Percentiles rank a stretch among this genome's conserved stretches.
These are phyloP conservation scores for Propithecus deckenii DNA, from an alignment of 2,797 vertebrate species.

Conservation along the genomic window DNA sequence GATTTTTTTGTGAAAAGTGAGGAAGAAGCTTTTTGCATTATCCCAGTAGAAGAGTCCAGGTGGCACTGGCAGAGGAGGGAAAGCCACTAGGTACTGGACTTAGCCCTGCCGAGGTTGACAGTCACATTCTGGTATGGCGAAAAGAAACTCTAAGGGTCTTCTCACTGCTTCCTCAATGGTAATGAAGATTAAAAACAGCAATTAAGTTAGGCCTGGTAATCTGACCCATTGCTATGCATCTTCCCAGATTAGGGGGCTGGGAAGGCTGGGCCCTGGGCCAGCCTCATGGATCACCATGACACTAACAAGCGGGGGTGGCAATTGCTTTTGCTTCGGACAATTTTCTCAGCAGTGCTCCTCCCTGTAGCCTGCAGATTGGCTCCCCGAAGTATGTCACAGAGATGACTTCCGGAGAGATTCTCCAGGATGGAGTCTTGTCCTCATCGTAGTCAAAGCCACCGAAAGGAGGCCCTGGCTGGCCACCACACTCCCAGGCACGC, in stretches of 20 bases:
- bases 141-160: conserved; percentile 64
- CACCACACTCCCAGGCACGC: not conserved
- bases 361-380: not conserved
- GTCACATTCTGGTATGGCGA: not conserved
- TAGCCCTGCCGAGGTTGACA: not conserved
- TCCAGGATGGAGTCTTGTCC: not conserved
- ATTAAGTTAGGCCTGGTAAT: conserved; percentile 76
- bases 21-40: fast-evolving
- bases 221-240: conserved; percentile 79
- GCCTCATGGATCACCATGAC: conserved; percentile 65
- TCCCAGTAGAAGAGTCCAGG: not conserved
- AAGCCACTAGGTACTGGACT: not conserved
- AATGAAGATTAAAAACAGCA: conserved; percentile 81
- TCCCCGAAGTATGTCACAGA: not conserved
- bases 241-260: conserved; percentile 73
- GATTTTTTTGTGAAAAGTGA: not conserved
- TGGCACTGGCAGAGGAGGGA: not conserved
- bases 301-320: conserved; percentile 50
- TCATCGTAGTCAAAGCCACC: not conserved
- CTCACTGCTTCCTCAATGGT: conserved; percentile 45
- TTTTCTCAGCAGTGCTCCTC: not conserved
- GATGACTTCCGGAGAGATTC: not conserved
- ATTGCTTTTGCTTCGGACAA: not conserved
- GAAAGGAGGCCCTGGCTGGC: not conserved
- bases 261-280: conserved; percentile 60